Conservation (phyloP, 2,113 vertebrate species). For the Plecturocebus donacophilus region DNA sequence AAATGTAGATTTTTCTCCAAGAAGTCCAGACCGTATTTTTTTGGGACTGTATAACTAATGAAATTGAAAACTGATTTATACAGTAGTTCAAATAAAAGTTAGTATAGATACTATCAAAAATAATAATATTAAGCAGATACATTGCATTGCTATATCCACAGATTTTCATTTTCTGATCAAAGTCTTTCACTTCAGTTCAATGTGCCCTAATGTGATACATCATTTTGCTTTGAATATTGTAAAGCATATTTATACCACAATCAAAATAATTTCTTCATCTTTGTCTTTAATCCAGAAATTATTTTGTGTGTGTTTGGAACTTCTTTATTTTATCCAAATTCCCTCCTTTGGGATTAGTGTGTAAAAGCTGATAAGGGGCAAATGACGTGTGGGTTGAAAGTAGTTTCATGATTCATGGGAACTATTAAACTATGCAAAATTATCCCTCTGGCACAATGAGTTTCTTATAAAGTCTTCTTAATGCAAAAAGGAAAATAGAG, state of each 20-base stretch:
- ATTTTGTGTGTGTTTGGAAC: background rate
- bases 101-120: background rate
- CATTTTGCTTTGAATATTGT: background rate
- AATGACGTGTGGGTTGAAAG: conserved; percentile 59
- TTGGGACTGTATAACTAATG: background rate
- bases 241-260: conserved; percentile 15
- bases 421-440: conserved; percentile 67
- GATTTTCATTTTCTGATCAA: background rate
- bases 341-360: conserved; percentile 17
- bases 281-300: conserved; percentile 37
- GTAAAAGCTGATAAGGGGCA: conserved; percentile 53
- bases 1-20: background rate
- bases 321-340: conserved; percentile 55
- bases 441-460: conserved; percentile 63
- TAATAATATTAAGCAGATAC: background rate
- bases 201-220: background rate
- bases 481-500: conserved; percentile 53
- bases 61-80: background rate
- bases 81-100: background rate
- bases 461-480: conserved; percentile 71
- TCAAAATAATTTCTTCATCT: conserved; percentile 19
- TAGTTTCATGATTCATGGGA: conserved; percentile 64
- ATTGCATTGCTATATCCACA: background rate
- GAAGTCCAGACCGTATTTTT: background rate
- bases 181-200: background rate